Base-by-base conservation (phyloP, 2,888 invertebrate genomes). In the Drosophila koepferae region DNA sequence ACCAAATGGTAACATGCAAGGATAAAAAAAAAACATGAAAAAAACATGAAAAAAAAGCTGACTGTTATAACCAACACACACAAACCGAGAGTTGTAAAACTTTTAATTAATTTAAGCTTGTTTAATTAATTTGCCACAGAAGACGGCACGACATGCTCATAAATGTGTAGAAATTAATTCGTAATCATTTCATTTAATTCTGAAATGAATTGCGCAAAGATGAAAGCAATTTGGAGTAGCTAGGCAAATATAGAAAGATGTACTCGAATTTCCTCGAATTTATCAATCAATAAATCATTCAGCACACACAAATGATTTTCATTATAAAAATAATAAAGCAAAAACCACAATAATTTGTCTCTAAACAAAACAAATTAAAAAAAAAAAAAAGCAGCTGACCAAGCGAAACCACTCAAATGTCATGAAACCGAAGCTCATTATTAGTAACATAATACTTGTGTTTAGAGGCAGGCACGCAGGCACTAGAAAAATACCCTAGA, bases 61-160 rank as follows among this genome's bases (percentile, higher is more conserved):
- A n/a, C 55, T 63, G 67, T 36, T 34, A 40, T 28, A 51, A 49
- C 59, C 51, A 69, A 60, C 62, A 69, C 53, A 23, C 23, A 60
- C 72, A 64, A 14, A 18, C n/a, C 44, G 36, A n/a, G 16, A 44
- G 69, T 44, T 55, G 31, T 10, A 36, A 61, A 67, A 74, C 23
- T 84, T 81, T 84, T 81, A 82, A 79, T 82, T 82, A 82, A 77
- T 74, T 83, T 72, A 69, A 72, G 72, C 64, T 72, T 76, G 67
- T 55, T 72, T 75, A 62, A 74, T 69, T 75, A 48, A 56, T 72
- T 54, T 56, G 59, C 55, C 18, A 31, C 20, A 38, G 18, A 46
- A n/a, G 34, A 43, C 34, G 38, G 1, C 38, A 10, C 36, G 46
- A 56, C 36, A 51, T 48, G 9, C 18, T 62, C 28, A 16, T 8